Percentiles rank a stretch among this genome's conserved stretches.
These are phyloP conservation scores for Anagrus nilaparvatae DNA, from an alignment of 1,140 invertebrate genomes.

Conservation along the genomic window DNA sequence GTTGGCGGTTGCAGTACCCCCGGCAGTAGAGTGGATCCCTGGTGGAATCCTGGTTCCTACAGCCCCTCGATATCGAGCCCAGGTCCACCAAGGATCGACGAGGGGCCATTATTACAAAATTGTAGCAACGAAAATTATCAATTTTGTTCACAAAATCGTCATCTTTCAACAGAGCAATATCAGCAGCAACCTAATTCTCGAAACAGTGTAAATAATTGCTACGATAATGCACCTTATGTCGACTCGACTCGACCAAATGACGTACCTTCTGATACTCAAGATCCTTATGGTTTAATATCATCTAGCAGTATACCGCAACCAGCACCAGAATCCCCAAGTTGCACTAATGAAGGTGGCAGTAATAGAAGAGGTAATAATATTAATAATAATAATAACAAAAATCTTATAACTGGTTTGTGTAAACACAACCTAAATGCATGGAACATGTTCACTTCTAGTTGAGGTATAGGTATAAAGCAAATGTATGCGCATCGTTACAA, in stretches of 20 bases:
- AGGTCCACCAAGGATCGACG: slow-evolving; percentile 31
- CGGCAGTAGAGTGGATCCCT: slow-evolving; percentile 39
- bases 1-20: slow-evolving; percentile 39
- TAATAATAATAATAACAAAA: no score
- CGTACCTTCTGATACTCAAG: slow-evolving; percentile 11
- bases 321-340: slow-evolving; percentile 4
- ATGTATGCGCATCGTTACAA: no score
- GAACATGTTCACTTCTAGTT: no score
- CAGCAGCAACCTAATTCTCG: slow-evolving; percentile 14
- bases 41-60: slow-evolving; percentile 34
- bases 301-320: slow-evolving; percentile 9
- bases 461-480: no score
- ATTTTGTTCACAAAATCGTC: slow-evolving; percentile 16
- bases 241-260: slow-evolving; percentile 23
- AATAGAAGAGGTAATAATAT: neutral
- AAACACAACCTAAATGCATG: no score
- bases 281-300: slow-evolving; percentile 22
- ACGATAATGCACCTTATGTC: slow-evolving; percentile 18
- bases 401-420: no score
- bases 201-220: neutral
- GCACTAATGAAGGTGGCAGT: neutral
- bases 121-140: slow-evolving; percentile 19
- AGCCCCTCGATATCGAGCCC: slow-evolving; percentile 29
- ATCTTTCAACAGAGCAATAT: slow-evolving; percentile 14
- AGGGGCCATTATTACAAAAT: slow-evolving; percentile 22